Evolutionary conservation across 2,113 vertebrate genomes (phyloP).

Genomic region (Rhineura floridana): DNA sequence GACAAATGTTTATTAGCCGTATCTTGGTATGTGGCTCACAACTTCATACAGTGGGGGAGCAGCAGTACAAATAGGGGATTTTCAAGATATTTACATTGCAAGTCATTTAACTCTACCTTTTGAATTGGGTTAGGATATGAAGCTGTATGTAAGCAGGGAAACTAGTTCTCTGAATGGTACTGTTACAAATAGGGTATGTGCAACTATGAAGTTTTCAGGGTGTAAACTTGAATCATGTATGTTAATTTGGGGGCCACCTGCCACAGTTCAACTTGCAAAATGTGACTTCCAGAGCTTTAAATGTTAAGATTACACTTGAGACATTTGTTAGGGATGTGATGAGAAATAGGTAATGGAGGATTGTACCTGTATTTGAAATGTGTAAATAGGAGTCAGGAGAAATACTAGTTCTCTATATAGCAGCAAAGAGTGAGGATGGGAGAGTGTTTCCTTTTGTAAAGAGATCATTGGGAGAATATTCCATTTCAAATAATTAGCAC

Average conservation of each 20-base stretch:
- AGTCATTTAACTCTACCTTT: neutral
- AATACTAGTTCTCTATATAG: neutral
- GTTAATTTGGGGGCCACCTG: neutral
- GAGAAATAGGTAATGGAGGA: neutral
- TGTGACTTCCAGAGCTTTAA: neutral
- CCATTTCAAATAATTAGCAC: constrained; percentile 1
- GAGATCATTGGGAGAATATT: neutral
- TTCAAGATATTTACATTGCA: neutral
- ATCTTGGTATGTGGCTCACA: neutral
- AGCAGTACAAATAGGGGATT: neutral
- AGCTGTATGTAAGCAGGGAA: neutral
- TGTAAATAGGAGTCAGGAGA: neutral
- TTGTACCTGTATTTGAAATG: neutral
- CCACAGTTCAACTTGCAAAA: neutral
- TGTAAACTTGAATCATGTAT: neutral
- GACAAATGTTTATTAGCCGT: neutral
- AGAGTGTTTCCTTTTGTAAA: neutral
- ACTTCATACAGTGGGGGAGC: neutral
- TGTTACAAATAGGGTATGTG: neutral
- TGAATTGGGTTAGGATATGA: neutral
- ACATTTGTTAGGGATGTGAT: neutral
- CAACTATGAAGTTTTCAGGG: neutral
- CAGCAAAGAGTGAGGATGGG: neutral
- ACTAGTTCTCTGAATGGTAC: neutral
- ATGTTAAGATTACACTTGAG: neutral